Conservation (phyloP, 2,888 invertebrate species). For the Eumerus sabulonum region DNA sequence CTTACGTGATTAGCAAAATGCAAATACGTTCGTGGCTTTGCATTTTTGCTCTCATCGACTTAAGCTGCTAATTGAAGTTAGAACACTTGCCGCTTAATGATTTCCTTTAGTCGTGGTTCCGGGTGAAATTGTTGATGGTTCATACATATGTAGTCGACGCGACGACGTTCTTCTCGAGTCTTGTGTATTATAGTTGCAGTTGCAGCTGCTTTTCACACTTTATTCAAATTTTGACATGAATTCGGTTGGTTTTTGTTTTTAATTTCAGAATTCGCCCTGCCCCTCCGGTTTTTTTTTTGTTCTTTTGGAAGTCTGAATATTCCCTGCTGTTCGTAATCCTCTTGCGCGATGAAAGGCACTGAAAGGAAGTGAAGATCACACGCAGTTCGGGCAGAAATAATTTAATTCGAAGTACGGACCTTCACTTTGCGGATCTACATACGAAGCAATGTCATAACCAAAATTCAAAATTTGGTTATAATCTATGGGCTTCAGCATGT, state of each 20-base stretch:
- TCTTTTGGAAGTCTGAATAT: constrained; percentile 7
- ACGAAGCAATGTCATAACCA: background rate
- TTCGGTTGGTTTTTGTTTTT: constrained; percentile 49
- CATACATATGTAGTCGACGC: constrained; percentile 51
- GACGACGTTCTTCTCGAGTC: constrained; percentile 50
- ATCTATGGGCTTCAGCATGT: no score
- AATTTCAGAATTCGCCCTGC: no score
- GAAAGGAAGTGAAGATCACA: constrained; percentile 43
- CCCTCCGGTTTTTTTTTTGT: constrained; percentile 3
- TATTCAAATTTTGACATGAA: constrained; percentile 67
- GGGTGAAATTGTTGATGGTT: no score
- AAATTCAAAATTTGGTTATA: no score
- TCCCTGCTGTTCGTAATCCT: constrained; percentile 30
- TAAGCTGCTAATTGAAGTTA: constrained; percentile 14
- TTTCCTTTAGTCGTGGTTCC: constrained; percentile 26
- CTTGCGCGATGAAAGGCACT: constrained; percentile 49
- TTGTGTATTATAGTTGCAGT: no score
- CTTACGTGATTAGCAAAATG: constrained; percentile 63
- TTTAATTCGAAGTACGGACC: constrained; percentile 26
- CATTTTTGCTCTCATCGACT: constrained; percentile 47
- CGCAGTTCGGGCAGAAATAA: constrained; percentile 43
- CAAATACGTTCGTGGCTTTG: constrained; percentile 20
- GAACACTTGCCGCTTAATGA: constrained; percentile 23
- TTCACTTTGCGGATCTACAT: constrained; percentile 34
- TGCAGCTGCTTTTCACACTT: constrained; percentile 65